Base-by-base conservation (phyloP, 2,888 invertebrate genomes). In the Euphydryas editha region DNA sequence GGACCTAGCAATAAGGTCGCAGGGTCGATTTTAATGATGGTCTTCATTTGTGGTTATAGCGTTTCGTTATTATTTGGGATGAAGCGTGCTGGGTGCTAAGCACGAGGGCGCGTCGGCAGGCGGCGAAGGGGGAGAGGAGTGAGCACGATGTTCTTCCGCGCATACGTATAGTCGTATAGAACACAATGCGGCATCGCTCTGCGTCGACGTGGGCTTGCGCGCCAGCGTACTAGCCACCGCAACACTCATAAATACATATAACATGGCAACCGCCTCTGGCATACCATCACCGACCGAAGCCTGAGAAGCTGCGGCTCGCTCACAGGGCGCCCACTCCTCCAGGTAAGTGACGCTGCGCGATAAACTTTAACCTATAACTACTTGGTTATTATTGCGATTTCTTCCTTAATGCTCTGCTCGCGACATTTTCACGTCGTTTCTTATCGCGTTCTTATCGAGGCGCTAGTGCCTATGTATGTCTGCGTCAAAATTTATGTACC, bases 171-270 rank as follows among this genome's bases (percentile, higher is more conserved):
- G 37, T 69, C 69, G 74, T 73, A 85, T 86, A 88, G 86, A 88
- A 76, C 84, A 84, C 84, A 87, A 85, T 91, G 88, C 89, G 90
- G 86, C 86, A 88, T 76, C 82, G 76, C 66, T 80, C 83, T 86
- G 90, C 88, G 86, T 78, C 90, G 90, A 85, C 87, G 88, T 82
- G 74, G 76, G 76, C 72, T 77, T 71, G 81, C 80, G 88, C 87
- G 85, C 85, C 85, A 82, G 85, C 84, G 84, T 82, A 81, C 76
- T 85, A 81, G 79, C 78, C 73, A 69, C 82, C 76, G 70, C 80
- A 74, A 69, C 74, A 76, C 75, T 78, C 81, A 83, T 86, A 86
- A 86, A 87, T 86, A 88, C 81, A 82, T 80, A 80, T 73, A 78
- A 75, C 81, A 75, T 73, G 76, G 74, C 75, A 67, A 70, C 73